Conservation (phyloP, 2,113 vertebrate species). For the Antigone vipio region DNA sequence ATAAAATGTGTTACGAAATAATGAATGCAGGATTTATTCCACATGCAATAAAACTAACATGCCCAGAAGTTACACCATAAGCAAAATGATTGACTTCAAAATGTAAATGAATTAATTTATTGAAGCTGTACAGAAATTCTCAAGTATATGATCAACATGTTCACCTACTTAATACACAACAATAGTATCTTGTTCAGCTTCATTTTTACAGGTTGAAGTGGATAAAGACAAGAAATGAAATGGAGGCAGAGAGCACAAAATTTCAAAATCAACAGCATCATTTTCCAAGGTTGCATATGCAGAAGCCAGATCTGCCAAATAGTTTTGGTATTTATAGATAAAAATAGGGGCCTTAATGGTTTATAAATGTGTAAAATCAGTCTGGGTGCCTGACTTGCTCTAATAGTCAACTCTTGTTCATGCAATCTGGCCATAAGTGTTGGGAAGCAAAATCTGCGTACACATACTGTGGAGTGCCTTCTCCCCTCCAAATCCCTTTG, state of each 20-base stretch:
- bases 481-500: not conserved
- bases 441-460: not conserved
- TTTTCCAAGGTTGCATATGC: not conserved
- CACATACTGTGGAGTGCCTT: not conserved
- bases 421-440: not conserved
- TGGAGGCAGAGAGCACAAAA: accelerated
- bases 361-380: not conserved
- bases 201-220: not conserved
- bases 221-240: not conserved
- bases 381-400: not conserved
- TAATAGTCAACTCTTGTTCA: not conserved
- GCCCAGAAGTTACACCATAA: not conserved
- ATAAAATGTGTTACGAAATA: not conserved
- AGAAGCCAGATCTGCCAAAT: not conserved
- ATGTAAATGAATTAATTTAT: not conserved
- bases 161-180: not conserved
- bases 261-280: not conserved
- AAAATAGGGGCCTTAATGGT: not conserved
- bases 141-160: not conserved
- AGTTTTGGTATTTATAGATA: not conserved
- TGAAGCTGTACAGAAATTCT: not conserved
- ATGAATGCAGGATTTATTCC: not conserved
- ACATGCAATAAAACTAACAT: not conserved
- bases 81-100: not conserved
- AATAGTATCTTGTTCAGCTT: not conserved